Percentiles rank a stretch among this genome's conserved stretches.
These are phyloP conservation scores for Laupala kohalensis DNA, from an alignment of 1,140 invertebrate species.

Conservation along the genomic window DNA sequence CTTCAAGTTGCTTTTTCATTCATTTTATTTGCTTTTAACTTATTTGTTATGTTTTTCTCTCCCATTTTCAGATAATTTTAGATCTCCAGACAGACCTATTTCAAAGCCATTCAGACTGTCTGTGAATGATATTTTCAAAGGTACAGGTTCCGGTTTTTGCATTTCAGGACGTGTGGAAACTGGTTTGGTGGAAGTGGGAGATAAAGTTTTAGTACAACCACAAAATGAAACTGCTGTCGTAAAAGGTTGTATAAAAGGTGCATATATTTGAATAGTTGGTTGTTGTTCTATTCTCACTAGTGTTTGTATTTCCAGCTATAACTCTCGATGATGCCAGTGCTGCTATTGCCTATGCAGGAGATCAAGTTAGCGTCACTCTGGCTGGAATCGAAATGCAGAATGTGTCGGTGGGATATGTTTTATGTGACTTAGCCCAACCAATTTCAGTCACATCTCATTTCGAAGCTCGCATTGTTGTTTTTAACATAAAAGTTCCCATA, in stretches of 20 bases:
- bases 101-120: slow-evolving; percentile 83
- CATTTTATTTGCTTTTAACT: no score
- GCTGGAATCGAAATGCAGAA: slow-evolving; percentile 72
- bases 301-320: slow-evolving; percentile 34
- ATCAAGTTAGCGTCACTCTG: slow-evolving; percentile 73
- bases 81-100: slow-evolving; percentile 69
- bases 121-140: slow-evolving; percentile 91
- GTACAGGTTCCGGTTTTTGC: slow-evolving; percentile 73
- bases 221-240: slow-evolving; percentile 61
- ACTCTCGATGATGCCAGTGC: slow-evolving; percentile 57
- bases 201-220: slow-evolving; percentile 81
- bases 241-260: slow-evolving; percentile 55
- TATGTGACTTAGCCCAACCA: slow-evolving; percentile 69
- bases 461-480: slow-evolving; percentile 83
- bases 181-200: slow-evolving; percentile 69
- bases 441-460: slow-evolving; percentile 68
- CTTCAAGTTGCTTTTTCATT: no score
- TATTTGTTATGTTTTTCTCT: no score
- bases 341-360: slow-evolving; percentile 80
- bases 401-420: slow-evolving; percentile 68
- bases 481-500: slow-evolving; percentile 82
- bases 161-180: slow-evolving; percentile 84
- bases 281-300: no score
- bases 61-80: slow-evolving; percentile 52
- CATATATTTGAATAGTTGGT: no score